Evolutionary conservation across 2,888 invertebrate genomes (phyloP).

Genomic region (Eilema depressum): DNA sequence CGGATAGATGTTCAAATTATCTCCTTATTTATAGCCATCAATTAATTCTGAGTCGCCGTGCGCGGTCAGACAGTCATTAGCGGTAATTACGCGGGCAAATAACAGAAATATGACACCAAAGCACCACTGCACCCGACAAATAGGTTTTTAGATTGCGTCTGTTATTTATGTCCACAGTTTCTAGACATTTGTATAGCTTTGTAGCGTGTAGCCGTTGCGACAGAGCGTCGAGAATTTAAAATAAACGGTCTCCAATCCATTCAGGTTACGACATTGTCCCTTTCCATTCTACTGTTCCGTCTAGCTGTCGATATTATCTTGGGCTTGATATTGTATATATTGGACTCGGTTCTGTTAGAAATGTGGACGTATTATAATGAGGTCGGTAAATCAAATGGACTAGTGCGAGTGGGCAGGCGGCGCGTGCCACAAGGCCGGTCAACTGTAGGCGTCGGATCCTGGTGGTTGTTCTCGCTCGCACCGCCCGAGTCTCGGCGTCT

Average conservation of each 20-base stretch:
- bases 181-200: constrained; percentile 49
- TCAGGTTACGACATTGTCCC: constrained; percentile 59
- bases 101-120: constrained; percentile 56
- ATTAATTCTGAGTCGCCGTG: constrained; percentile 54
- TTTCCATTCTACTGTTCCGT: constrained; percentile 57
- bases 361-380: constrained; percentile 69
- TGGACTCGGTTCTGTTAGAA: constrained; percentile 53
- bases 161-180: constrained; percentile 44
- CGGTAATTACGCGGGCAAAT: constrained; percentile 52
- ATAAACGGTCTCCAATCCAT: constrained; percentile 55
- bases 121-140: constrained; percentile 45
- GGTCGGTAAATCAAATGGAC: constrained; percentile 75
- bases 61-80: constrained; percentile 45
- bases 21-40: constrained; percentile 59
- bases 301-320: constrained; percentile 41
- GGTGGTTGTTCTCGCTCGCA: constrained; percentile 68
- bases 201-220: constrained; percentile 48
- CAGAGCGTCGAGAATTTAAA: constrained; percentile 48
- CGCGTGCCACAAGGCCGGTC: constrained; percentile 86
- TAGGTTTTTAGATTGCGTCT: constrained; percentile 43
- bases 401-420: constrained; percentile 64
- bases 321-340: constrained; percentile 45
- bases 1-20: constrained; percentile 53
- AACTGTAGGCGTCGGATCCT: constrained; percentile 74
- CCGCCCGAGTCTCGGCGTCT: constrained; percentile 43